phyloP scores from a whole-genome alignment of 2,797 vertebrate species.

The Anguilla obscura region DNA sequence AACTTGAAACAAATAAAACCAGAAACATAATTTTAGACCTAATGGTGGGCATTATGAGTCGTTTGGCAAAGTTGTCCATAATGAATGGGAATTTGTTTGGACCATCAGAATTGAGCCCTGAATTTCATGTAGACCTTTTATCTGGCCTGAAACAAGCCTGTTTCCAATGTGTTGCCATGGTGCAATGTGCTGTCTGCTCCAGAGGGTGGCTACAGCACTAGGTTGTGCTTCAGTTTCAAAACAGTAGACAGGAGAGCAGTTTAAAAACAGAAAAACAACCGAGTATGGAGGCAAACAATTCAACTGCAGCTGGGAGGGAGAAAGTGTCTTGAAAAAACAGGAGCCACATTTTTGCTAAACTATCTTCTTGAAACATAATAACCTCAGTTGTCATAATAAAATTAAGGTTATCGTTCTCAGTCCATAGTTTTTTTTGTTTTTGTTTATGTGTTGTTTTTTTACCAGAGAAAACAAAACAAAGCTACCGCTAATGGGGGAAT shows the following conservation, averaged over 20 bases:
- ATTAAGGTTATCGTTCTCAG: conserved; percentile 34
- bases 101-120: neutral
- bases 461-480: conserved; percentile 57
- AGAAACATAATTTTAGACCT: too few relatives aligned
- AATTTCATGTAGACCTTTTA: neutral
- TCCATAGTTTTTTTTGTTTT: conserved; percentile 38
- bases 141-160: conserved; percentile 8
- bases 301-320: neutral
- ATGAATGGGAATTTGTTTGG: neutral
- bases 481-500: conserved; percentile 51
- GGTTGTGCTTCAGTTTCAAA: neutral
- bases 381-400: neutral
- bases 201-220: conserved; percentile 1
- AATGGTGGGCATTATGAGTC: too few relatives aligned
- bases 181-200: neutral
- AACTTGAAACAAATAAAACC: too few relatives aligned
- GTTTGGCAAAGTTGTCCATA: too few relatives aligned
- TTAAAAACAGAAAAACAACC: neutral
- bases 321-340: neutral
- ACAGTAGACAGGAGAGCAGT: neutral
- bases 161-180: neutral
- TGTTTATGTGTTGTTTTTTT: neutral
- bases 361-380: neutral
- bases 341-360: neutral
- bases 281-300: neutral